phyloP scores from a whole-genome alignment of 2,888 invertebrate genomes.

The Calephelis perditalis region DNA sequence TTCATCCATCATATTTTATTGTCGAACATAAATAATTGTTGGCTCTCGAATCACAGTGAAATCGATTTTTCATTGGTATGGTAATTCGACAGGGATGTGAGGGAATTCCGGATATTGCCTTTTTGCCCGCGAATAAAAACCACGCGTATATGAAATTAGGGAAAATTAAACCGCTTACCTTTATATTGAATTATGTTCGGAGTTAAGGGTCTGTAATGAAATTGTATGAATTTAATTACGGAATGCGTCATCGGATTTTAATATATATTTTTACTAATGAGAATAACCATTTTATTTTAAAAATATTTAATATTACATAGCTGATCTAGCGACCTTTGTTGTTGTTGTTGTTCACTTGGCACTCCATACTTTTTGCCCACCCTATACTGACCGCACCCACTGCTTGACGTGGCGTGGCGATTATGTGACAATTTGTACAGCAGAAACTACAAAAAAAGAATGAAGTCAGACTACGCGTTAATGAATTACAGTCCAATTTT shows the following conservation, averaged over 20 bases:
- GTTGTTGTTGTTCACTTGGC: too few relatives aligned
- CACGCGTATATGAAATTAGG: constrained; percentile 7
- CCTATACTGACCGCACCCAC: too few relatives aligned
- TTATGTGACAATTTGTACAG: too few relatives aligned
- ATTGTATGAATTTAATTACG: constrained; percentile 3
- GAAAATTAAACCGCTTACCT: constrained; percentile 3
- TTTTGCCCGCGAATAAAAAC: constrained; percentile 24
- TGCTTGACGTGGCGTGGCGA: too few relatives aligned
- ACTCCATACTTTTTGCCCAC: too few relatives aligned
- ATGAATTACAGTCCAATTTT: too few relatives aligned
- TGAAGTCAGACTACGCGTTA: too few relatives aligned
- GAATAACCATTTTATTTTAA: too few relatives aligned
- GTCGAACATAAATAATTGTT: constrained; percentile 41
- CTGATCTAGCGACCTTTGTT: too few relatives aligned
- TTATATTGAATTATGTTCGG: not conserved
- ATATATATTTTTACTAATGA: not conserved
- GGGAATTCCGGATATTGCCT: constrained; percentile 21
- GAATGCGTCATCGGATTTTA: not conserved
- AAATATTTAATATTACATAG: too few relatives aligned
- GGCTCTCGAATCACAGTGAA: constrained; percentile 35
- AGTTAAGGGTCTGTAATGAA: not conserved
- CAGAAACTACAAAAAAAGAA: too few relatives aligned
- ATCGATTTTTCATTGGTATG: constrained; percentile 36
- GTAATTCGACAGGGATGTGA: constrained; percentile 35
- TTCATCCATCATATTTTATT: constrained; percentile 37